Evolutionary conservation across 2,888 invertebrate species (phyloP), one percentile per base, ranked within the genome.

Genomic region (Labia minor): DNA sequence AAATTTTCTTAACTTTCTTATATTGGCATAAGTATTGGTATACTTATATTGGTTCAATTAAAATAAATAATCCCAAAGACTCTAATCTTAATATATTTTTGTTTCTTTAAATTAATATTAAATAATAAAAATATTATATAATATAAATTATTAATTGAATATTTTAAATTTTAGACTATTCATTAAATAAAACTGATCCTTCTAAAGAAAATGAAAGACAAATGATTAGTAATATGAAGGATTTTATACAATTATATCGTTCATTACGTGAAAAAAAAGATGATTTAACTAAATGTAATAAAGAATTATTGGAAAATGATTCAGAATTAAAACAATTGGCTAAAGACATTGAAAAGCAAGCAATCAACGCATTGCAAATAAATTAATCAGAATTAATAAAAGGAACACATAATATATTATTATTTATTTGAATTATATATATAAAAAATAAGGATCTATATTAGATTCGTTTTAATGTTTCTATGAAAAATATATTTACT

Each of bases 281-380:
- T 3, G 8, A 49, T 2, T 49, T 49, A 49, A 10, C 49, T 3
- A 49, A 49, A 49, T 49, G 49, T 14, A 49, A 49, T 49, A 14
- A 14, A 49, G 49, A 49, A 49, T 49, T 49, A 49, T 49, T 49
- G 14, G 69, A 69, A 1, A 73, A 73, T 66, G 74, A 75, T 16
- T 69, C 72, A 61, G 76, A 76, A 69, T 75, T 79, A 71, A 74
- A 74, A 66, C 72, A 71, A 68, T 74, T 78, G 69, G 76, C 77
- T 6, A 74, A 77, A 69, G 75, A 77, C 37, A 78, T 79, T 64
- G 75, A 76, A 69, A 73, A 75, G 67, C 77, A 78, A 72, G 77
- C 78, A 1, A 72, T 76, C 65, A 76, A 75, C 62, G 78, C 78
- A 65, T 70, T 78, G 18, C 10, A n/a, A 20, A 66, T 61, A 19